Conservation (phyloP, 2,113 vertebrate genomes). For the Coptodon rendalli region DNA sequence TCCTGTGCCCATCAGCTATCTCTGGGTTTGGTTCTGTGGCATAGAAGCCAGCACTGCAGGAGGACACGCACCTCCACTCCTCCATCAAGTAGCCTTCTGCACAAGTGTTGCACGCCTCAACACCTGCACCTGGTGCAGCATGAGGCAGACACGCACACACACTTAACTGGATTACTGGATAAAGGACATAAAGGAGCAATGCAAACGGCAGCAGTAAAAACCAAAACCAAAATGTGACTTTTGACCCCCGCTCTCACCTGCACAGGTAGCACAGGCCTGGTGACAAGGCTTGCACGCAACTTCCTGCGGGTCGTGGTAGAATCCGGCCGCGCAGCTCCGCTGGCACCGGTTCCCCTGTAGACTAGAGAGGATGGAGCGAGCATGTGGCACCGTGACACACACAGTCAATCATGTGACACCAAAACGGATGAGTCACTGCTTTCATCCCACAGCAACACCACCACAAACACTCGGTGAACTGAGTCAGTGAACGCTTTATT, state of each 20-base stretch:
- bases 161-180: background rate
- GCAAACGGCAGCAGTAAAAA: background rate
- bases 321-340: conserved; percentile 76
- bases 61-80: conserved; percentile 85
- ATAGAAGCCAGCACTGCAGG: conserved; percentile 84
- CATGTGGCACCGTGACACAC: conserved; percentile 37
- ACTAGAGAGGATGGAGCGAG: conserved; percentile 63
- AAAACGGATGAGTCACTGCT: conserved; percentile 34
- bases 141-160: background rate
- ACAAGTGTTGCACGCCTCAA: conserved; percentile 82
- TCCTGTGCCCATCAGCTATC: conserved; percentile 65
- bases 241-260: conserved; percentile 72
- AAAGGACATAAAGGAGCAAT: background rate
- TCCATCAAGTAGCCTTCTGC: conserved; percentile 85
- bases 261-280: conserved; percentile 84
- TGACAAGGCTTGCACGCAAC: conserved; percentile 85
- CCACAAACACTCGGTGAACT: conserved; percentile 13
- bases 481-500: conserved; percentile 8
- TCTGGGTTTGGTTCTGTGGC: conserved; percentile 71
- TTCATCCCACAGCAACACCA: conserved; percentile 42
- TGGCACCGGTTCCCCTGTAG: conserved; percentile 84
- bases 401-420: conserved; percentile 36
- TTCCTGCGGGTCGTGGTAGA: conserved; percentile 73
- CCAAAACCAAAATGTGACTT: background rate
- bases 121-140: conserved; percentile 75